These are phyloP conservation scores for Epizoanthus scotinus DNA, from an alignment of 92 coral and sea anemone genomes.

Conservation along the genomic window DNA sequence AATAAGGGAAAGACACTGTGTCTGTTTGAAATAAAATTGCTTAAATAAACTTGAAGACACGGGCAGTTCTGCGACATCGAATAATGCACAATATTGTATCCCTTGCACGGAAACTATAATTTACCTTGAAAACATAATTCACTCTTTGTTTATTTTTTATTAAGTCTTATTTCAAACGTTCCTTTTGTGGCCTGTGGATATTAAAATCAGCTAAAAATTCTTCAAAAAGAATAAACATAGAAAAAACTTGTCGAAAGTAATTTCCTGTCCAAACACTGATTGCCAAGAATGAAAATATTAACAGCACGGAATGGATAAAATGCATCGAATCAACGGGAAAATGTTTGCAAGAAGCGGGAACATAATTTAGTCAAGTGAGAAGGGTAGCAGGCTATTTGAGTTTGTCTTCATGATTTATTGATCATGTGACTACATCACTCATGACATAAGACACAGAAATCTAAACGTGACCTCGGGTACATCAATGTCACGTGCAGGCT, in stretches of 20 bases:
- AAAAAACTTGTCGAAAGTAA: constrained; percentile 6
- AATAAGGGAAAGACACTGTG: too few species aligned
- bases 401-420: constrained; percentile 1
- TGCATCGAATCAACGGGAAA: background rate
- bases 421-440: constrained; percentile 4
- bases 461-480: constrained; percentile 14
- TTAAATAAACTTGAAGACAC: background rate
- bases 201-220: background rate
- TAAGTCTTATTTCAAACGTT: background rate
- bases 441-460: background rate
- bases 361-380: background rate
- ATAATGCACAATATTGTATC: background rate
- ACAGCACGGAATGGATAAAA: constrained; percentile 5
- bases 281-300: background rate
- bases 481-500: constrained; percentile 12
- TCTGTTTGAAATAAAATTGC: background rate
- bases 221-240: background rate
- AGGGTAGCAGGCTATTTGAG: background rate
- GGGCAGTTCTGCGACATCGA: background rate
- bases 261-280: constrained; percentile 5
- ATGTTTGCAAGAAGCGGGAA: background rate
- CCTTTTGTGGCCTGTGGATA: background rate
- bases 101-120: background rate
- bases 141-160: background rate
- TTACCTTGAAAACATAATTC: background rate